phyloP scores from a whole-genome alignment of 2,113 vertebrate genomes.

The Stigmatopora nigra region DNA sequence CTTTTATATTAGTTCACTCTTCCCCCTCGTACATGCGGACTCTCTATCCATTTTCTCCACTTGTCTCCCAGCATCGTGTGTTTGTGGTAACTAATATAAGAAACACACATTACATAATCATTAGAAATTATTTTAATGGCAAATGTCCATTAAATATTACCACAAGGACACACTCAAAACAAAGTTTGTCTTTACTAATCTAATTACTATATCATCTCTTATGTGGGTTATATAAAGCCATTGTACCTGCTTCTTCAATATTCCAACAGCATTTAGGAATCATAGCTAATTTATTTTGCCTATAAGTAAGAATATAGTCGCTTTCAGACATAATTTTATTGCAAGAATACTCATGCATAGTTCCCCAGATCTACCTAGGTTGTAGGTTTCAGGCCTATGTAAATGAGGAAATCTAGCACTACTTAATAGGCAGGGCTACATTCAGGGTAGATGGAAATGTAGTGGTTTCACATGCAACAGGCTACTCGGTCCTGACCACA shows the following conservation, averaged over 20 bases:
- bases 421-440: too few species aligned
- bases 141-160: slow-evolving; percentile 11
- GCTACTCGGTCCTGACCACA: too few species aligned
- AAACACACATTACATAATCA: slow-evolving; percentile 33
- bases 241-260: background rate
- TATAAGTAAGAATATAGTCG: background rate
- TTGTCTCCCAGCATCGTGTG: slow-evolving; percentile 41
- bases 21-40: slow-evolving; percentile 28
- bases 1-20: slow-evolving; percentile 41
- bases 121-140: slow-evolving; percentile 34
- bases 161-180: slow-evolving; percentile 7
- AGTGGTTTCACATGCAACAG: too few species aligned
- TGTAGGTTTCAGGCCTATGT: too few species aligned
- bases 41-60: slow-evolving; percentile 22
- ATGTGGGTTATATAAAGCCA: background rate
- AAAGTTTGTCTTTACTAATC: background rate
- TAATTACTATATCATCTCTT: slow-evolving; percentile 1
- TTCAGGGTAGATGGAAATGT: too few species aligned
- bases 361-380: too few species aligned
- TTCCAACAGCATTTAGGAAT: background rate
- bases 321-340: too few species aligned
- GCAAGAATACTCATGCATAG: too few species aligned
- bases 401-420: too few species aligned
- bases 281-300: background rate
- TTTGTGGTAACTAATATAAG: slow-evolving; percentile 41